Percentiles rank a stretch among this genome's conserved stretches.
Conservation (phyloP, 1,140 invertebrate species). For the Dreissena rostriformis region DNA sequence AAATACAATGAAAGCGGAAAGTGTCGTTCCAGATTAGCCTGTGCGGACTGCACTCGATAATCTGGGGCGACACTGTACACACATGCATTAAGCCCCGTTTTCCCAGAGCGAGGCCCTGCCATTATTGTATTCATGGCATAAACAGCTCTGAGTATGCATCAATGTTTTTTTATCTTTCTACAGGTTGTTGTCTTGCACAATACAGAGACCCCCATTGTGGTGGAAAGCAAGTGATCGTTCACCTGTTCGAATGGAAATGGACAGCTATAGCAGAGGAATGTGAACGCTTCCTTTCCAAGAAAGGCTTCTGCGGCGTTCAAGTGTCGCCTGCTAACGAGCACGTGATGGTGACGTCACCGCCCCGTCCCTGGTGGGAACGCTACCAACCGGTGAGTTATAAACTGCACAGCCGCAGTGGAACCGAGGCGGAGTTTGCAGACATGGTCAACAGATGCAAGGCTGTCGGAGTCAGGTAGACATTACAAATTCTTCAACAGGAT, state of each 20-base stretch:
- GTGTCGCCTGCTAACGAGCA: conserved; percentile 71
- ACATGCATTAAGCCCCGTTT: too few relatives aligned
- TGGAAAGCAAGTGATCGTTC: conserved; percentile 78
- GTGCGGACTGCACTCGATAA: too few relatives aligned
- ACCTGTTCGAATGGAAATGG: conserved; percentile 78
- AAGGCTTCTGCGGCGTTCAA: conserved; percentile 82
- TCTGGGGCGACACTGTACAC: too few relatives aligned
- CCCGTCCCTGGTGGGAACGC: conserved; percentile 89
- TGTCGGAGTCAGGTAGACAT: conserved; percentile 85
- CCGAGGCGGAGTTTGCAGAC: conserved; percentile 85
- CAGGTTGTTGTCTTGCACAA: neutral
- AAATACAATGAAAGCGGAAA: too few relatives aligned
- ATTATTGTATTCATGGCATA: too few relatives aligned
- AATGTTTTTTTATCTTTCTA: too few relatives aligned
- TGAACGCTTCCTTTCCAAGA: conserved; percentile 89
- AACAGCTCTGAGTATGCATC: too few relatives aligned
- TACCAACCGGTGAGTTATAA: conserved; percentile 94
- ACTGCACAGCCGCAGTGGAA: conserved; percentile 88
- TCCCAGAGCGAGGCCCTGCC: too few relatives aligned
- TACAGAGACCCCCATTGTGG: conserved; percentile 81
- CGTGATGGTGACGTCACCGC: conserved; percentile 43
- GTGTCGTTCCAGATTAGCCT: too few relatives aligned
- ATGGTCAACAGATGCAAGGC: conserved; percentile 89
- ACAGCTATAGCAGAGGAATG: conserved; percentile 89
- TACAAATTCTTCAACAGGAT: neutral